These are phyloP conservation scores for Proisotoma minuta DNA, from an alignment of 2,888 invertebrate genomes.

Conservation along the genomic window DNA sequence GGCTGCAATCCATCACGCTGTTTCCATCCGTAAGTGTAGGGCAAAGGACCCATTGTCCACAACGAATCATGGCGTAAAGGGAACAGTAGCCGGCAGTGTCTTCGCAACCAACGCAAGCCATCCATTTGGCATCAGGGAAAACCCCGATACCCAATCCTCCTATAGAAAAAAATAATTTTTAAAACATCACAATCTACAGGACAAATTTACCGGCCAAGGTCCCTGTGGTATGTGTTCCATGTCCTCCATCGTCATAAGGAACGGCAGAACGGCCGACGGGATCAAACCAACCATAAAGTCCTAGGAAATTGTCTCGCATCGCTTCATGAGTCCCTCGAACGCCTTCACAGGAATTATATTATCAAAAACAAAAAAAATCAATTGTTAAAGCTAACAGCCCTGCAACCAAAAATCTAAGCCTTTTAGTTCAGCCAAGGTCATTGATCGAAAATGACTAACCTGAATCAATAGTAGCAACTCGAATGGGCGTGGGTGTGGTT, in stretches of 20 bases:
- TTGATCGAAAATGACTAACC: too few species aligned
- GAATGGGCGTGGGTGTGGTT: not conserved
- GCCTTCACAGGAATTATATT: too few species aligned
- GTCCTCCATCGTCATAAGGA: not conserved
- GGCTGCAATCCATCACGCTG: conserved; percentile 3
- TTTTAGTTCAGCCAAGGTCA: too few species aligned
- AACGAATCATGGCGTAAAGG: not conserved
- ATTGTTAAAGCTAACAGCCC: too few species aligned
- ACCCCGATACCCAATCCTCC: not conserved
- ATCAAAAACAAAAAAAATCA: too few species aligned
- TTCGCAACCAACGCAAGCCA: not conserved
- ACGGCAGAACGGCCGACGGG: not conserved
- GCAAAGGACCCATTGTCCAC: not conserved
- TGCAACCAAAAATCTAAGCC: too few species aligned
- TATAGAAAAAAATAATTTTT: not conserved
- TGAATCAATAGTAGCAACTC: not conserved
- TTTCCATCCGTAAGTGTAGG: not conserved
- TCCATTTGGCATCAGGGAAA: not conserved
- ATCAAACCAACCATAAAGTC: not conserved
- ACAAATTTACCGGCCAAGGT: not conserved
- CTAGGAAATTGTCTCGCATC: not conserved
- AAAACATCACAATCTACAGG: not conserved
- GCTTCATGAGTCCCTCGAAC: not conserved
- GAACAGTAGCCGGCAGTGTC: not conserved
- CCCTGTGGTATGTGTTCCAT: not conserved